Percentiles rank a stretch among this genome's conserved stretches.
Conservation (phyloP, 2,113 vertebrate species). For the Hemiscyllium ocellatum region DNA sequence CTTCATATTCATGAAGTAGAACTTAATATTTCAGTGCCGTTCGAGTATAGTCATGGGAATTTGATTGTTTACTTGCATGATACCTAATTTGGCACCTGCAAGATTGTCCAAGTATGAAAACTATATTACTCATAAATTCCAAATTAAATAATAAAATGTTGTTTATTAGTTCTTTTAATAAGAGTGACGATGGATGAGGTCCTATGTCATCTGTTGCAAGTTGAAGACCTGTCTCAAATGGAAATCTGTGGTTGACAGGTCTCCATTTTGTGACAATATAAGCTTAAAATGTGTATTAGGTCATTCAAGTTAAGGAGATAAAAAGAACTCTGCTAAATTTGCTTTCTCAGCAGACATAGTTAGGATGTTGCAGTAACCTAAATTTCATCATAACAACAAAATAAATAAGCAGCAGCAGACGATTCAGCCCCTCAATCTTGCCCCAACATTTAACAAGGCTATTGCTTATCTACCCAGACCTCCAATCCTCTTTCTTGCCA, state of each 20-base stretch:
- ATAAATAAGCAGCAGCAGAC: too few relatives aligned
- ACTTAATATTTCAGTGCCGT: not conserved
- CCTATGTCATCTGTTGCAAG: not conserved
- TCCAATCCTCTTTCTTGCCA: too few relatives aligned
- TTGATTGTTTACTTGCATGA: not conserved
- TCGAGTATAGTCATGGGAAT: not conserved
- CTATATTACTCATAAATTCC: not conserved
- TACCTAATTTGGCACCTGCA: not conserved
- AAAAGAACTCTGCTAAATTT: not conserved
- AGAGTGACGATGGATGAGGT: not conserved
- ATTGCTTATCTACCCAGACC: too few relatives aligned
- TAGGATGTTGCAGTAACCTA: not conserved
- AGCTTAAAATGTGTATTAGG: not conserved
- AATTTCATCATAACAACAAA: too few relatives aligned
- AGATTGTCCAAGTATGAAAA: not conserved
- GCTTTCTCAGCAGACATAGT: not conserved
- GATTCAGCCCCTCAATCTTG: too few relatives aligned
- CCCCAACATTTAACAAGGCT: too few relatives aligned
- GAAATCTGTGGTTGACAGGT: not conserved
- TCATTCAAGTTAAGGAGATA: too few relatives aligned
- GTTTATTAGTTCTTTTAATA: too few relatives aligned
- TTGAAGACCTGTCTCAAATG: not conserved
- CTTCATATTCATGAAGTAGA: not conserved
- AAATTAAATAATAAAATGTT: not conserved
- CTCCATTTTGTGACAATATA: not conserved